phyloP scores from a whole-genome alignment of 2,888 invertebrate genomes.

The Seira sanloemensis region DNA sequence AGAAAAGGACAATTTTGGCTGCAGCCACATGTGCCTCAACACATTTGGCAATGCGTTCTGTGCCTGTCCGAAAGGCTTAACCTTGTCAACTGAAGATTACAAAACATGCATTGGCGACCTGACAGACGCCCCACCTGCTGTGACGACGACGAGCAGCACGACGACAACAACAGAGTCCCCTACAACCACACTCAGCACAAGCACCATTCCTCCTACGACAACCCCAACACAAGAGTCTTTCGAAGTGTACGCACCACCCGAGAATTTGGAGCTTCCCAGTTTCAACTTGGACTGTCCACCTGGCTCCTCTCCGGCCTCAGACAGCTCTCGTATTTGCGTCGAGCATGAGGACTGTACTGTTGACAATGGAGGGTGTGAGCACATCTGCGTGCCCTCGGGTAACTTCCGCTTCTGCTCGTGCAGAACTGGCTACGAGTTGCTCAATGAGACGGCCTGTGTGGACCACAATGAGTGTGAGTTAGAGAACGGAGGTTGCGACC shows the following conservation, averaged over 20 bases:
- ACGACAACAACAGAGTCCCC: not conserved
- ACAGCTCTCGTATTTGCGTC: slow-evolving; percentile 73
- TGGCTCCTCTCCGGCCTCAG: slow-evolving; percentile 75
- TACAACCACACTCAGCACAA: slow-evolving; percentile 21
- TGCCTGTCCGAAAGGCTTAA: slow-evolving; percentile 78
- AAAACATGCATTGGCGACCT: slow-evolving; percentile 74
- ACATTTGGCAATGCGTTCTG: slow-evolving; percentile 78
- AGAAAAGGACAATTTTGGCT: slow-evolving; percentile 75
- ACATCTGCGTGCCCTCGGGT: slow-evolving; percentile 79
- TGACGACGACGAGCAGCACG: slow-evolving; percentile 8
- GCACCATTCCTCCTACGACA: not conserved
- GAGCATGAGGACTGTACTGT: slow-evolving; percentile 75
- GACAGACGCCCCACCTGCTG: slow-evolving; percentile 36
- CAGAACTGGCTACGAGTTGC: slow-evolving; percentile 76
- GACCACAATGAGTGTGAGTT: slow-evolving; percentile 83
- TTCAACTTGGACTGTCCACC: slow-evolving; percentile 75
- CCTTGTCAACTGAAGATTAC: slow-evolving; percentile 75
- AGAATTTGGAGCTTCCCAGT: slow-evolving; percentile 63
- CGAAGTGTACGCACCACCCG: slow-evolving; percentile 54
- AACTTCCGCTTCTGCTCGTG: slow-evolving; percentile 78
- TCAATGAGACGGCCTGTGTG: slow-evolving; percentile 76
- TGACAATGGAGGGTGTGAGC: slow-evolving; percentile 79
- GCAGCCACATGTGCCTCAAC: slow-evolving; percentile 78
- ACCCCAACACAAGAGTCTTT: slow-evolving; percentile 24
- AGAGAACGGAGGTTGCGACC: slow-evolving; percentile 79